Percentiles rank a stretch among this genome's conserved stretches.
Evolutionary conservation across 2,113 vertebrate genomes (phyloP).

Genomic region (Centropus unirufus): DNA sequence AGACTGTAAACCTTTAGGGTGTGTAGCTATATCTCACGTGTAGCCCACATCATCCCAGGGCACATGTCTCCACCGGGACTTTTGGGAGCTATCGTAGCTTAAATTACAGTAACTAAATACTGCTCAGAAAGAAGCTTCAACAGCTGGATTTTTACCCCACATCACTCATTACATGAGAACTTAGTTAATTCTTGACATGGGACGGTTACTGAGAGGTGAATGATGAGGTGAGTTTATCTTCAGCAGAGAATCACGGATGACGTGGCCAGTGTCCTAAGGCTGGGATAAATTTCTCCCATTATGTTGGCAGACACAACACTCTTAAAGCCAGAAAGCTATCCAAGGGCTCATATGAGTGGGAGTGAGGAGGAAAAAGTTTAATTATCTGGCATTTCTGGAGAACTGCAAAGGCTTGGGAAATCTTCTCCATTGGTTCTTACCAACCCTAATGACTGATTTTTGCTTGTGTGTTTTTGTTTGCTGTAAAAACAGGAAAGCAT

Average conservation of each 20-base stretch:
- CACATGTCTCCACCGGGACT: not conserved
- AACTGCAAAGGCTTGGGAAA: not conserved
- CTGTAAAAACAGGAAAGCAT: not conserved
- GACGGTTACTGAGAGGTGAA: not conserved
- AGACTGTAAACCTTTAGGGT: not conserved
- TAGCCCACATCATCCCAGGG: not conserved
- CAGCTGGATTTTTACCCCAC: constrained; percentile 30
- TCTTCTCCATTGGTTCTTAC: not conserved
- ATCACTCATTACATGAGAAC: not conserved
- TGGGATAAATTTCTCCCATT: not conserved
- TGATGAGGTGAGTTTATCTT: not conserved
- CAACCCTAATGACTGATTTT: not conserved
- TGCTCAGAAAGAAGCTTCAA: not conserved
- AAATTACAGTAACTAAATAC: constrained; percentile 16
- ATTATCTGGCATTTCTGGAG: not conserved
- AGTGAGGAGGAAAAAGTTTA: not conserved
- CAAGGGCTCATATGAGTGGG: not conserved
- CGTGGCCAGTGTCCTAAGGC: not conserved
- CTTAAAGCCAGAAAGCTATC: not conserved
- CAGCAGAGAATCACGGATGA: not conserved
- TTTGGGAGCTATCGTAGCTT: not conserved
- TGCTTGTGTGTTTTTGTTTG: not conserved
- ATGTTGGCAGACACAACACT: not conserved
- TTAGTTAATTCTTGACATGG: not conserved
- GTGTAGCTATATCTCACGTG: not conserved